A percentile compares a stretch with the other conserved stretches of the same genome.
These are phyloP conservation scores for Cryptophagus acutangulus DNA, from an alignment of 2,888 invertebrate genomes.

Conservation along the genomic window DNA sequence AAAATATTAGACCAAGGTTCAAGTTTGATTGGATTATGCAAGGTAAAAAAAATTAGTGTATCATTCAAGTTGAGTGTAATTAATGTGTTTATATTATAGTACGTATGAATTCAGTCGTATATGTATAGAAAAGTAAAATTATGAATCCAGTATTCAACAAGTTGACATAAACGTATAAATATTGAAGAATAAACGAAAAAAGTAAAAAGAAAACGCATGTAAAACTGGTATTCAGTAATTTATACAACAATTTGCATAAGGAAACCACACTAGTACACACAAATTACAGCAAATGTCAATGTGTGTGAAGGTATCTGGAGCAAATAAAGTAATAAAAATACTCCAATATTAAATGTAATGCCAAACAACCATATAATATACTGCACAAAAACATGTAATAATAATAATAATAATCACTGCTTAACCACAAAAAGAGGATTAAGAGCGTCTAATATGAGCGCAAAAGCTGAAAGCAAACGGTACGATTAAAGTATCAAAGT, in stretches of 20 bases:
- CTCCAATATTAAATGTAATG: slow-evolving; percentile 4
- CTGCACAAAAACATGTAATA: slow-evolving; percentile 5
- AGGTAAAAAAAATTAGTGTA: no score
- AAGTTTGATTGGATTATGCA: no score
- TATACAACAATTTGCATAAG: slow-evolving; percentile 10
- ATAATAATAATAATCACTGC: no score
- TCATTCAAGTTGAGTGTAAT: no score
- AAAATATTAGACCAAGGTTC: no score
- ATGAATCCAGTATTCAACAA: slow-evolving; percentile 4
- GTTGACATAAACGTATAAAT: slow-evolving; percentile 7
- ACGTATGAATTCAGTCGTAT: no score
- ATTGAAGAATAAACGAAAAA: slow-evolving; percentile 4
- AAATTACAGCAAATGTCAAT: slow-evolving; percentile 13
- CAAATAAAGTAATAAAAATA: slow-evolving; percentile 10
- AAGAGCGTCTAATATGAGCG: slow-evolving; percentile 1
- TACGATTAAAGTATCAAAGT: no score
- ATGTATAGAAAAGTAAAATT: slow-evolving; percentile 4
- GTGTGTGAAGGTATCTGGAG: slow-evolving; percentile 9
- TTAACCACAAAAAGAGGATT: slow-evolving; percentile 2
- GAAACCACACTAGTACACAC: slow-evolving; percentile 10
- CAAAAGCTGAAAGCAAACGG: no score
- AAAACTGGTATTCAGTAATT: slow-evolving; percentile 8
- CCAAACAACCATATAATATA: slow-evolving; percentile 8
- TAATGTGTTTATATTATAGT: no score
- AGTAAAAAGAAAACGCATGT: slow-evolving; percentile 5